phyloP scores from a whole-genome alignment of 2,888 invertebrate species.

The Leptinotarsa peninsularis region DNA sequence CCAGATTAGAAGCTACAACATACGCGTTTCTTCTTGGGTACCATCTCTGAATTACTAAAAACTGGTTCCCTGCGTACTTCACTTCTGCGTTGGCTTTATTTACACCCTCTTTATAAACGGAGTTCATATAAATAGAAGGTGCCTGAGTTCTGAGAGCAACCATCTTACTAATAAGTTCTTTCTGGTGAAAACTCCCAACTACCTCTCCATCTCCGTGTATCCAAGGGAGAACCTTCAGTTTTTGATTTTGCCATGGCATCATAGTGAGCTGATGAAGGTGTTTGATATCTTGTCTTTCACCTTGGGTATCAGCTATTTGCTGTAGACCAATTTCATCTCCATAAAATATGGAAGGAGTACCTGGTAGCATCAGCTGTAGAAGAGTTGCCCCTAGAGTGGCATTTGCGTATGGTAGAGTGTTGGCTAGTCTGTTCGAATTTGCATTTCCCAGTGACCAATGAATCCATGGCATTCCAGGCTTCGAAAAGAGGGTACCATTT shows the following conservation, averaged over 20 bases:
- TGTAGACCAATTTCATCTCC: conserved; percentile 89
- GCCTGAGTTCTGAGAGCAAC: conserved; percentile 72
- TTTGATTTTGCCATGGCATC: conserved; percentile 74
- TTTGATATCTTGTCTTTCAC: conserved; percentile 71
- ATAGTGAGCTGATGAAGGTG: conserved; percentile 77
- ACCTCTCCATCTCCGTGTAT: conserved; percentile 69
- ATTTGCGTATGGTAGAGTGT: conserved; percentile 70
- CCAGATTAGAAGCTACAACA: conserved; percentile 81
- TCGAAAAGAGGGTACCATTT: conserved; percentile 72
- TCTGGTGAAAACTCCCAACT: conserved; percentile 68
- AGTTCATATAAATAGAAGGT: conserved; percentile 80
- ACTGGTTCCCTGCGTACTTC: conserved; percentile 73
- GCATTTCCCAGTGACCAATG: conserved; percentile 83
- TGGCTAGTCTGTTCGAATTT: conserved; percentile 72
- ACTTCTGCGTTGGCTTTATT: conserved; percentile 77
- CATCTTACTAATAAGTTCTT: conserved; percentile 72
- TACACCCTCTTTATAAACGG: conserved; percentile 75
- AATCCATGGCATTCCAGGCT: conserved; percentile 78
- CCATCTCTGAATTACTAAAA: conserved; percentile 80
- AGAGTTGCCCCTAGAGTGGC: conserved; percentile 77
- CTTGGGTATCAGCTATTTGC: conserved; percentile 70
- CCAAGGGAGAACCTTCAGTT: conserved; percentile 74
- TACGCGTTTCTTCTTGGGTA: conserved; percentile 84
- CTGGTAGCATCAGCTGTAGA: conserved; percentile 86
- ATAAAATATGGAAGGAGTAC: conserved; percentile 88